phyloP scores from a whole-genome alignment of 2,797 vertebrate species.

The Cercopithecus diana region DNA sequence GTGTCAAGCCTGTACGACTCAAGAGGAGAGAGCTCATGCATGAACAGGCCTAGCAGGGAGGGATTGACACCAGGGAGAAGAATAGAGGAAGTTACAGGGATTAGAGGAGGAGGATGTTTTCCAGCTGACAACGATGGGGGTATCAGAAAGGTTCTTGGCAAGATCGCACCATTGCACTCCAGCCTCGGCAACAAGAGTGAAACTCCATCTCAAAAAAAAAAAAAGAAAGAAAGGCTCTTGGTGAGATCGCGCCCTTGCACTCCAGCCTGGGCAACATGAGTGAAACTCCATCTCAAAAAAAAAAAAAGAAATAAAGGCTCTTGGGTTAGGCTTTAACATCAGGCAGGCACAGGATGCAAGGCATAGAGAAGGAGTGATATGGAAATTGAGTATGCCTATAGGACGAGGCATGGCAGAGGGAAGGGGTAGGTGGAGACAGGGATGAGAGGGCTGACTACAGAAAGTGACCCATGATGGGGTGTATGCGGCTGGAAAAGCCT shows the following conservation, averaged over 20 bases:
- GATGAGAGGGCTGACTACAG: neutral
- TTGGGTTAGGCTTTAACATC: neutral
- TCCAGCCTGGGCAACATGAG: too few relatives aligned
- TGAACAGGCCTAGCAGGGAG: neutral
- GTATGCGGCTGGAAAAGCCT: rapidly evolving
- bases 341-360: neutral
- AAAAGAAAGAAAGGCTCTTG: too few relatives aligned
- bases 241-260: too few relatives aligned
- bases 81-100: too few relatives aligned
- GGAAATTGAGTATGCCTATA: too few relatives aligned
- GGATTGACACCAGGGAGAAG: neutral
- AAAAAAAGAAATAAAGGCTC: neutral
- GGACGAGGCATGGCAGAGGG: rapidly evolving
- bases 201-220: too few relatives aligned
- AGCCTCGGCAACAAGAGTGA: too few relatives aligned
- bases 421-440: neutral
- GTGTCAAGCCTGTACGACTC: neutral
- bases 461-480: neutral
- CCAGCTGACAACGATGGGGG: neutral
- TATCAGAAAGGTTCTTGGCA: neutral
- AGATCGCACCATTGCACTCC: too few relatives aligned
- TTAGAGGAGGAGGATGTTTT: neutral
- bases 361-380: rapidly evolving
- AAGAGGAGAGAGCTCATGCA: neutral
- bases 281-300: too few relatives aligned